Conservation (phyloP, 2,113 vertebrate genomes). For the Atractosteus spatula region DNA sequence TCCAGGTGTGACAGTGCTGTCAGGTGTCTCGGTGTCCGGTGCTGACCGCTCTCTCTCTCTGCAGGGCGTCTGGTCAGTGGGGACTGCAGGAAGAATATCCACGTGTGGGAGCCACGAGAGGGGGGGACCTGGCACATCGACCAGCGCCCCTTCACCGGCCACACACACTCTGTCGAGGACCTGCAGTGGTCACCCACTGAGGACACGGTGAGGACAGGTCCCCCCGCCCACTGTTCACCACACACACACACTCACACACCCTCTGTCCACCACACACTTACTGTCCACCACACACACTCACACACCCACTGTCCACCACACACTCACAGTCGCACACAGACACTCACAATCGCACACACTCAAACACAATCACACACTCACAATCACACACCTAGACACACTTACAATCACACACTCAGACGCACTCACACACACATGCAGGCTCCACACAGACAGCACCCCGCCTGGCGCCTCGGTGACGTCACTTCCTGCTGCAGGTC, state of each 20-base stretch:
- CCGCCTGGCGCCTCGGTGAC: no score
- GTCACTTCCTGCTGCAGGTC: conserved; percentile 58
- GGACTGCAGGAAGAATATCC: conserved; percentile 87
- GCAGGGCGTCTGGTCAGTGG: conserved; percentile 80
- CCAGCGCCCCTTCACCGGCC: conserved; percentile 82
- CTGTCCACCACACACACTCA: background rate
- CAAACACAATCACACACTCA: no score
- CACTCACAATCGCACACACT: no score
- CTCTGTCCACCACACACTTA: no score
- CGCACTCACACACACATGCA: no score
- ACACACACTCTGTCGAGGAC: conserved; percentile 83
- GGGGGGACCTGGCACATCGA: conserved; percentile 82
- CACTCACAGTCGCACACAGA: no score
- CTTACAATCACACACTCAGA: no score
- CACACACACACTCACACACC: background rate
- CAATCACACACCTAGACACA: no score
- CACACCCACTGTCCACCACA: no score
- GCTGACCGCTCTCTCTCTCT: background rate
- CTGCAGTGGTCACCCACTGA: conserved; percentile 90
- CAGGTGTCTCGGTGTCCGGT: no score
- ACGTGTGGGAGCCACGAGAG: conserved; percentile 80
- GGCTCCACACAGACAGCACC: no score
- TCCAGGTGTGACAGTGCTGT: no score
- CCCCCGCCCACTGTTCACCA: background rate
- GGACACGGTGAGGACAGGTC: conserved; percentile 69